A percentile compares a stretch with the other conserved stretches of the same genome.
These are phyloP conservation scores for Taphrorychus bicolor DNA, from an alignment of 2,888 invertebrate genomes.

Conservation along the genomic window DNA sequence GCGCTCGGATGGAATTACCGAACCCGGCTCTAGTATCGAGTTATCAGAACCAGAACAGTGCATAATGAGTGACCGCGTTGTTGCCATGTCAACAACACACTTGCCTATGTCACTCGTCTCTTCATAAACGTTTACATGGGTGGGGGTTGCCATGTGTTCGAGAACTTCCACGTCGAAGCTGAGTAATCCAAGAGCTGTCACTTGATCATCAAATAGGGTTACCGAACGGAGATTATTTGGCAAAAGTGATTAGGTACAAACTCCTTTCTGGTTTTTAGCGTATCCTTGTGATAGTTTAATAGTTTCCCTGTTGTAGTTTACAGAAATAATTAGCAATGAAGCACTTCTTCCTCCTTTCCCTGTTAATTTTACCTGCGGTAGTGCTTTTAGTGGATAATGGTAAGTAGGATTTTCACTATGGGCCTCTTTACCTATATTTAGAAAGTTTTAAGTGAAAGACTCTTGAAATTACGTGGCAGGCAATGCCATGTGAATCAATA, in stretches of 20 bases:
- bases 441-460: constrained; percentile 28
- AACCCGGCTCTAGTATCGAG: too few relatives aligned
- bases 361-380: constrained; percentile 75
- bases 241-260: background rate
- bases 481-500: background rate
- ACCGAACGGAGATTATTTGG: background rate
- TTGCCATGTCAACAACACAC: too few relatives aligned
- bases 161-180: constrained; percentile 56
- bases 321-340: constrained; percentile 65
- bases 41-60: too few relatives aligned
- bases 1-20: too few relatives aligned
- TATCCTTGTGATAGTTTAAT: background rate
- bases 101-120: too few relatives aligned
- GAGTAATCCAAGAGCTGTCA: constrained; percentile 30
- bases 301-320: background rate
- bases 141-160: constrained; percentile 52
- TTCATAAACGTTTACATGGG: background rate
- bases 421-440: constrained; percentile 9
- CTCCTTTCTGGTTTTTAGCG: background rate
- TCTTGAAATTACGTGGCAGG: constrained; percentile 12
- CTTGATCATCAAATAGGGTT: constrained; percentile 8
- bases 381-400: constrained; percentile 75
- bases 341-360: constrained; percentile 68
- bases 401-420: constrained; percentile 62
- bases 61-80: too few relatives aligned